Conservation (phyloP, 2,797 vertebrate species). For the Myioborus melanocephalus region DNA sequence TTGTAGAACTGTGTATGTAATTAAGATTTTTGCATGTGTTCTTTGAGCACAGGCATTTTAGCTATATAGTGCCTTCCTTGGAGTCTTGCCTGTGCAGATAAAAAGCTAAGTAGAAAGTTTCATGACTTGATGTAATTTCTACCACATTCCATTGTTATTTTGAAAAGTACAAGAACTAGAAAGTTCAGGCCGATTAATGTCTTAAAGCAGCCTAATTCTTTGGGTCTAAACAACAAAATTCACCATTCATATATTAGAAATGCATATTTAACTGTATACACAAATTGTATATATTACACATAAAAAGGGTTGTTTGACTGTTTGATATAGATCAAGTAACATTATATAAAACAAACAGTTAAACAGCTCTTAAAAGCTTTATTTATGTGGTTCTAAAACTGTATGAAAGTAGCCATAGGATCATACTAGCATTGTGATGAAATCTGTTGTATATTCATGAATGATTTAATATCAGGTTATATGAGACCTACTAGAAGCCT, state of each 20-base stretch:
- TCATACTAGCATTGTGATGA: background rate
- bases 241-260: background rate
- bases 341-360: background rate
- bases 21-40: background rate
- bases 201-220: background rate
- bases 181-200: background rate
- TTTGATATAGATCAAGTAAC: background rate
- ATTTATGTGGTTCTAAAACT: background rate
- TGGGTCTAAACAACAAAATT: background rate
- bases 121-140: background rate
- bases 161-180: background rate
- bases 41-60: background rate
- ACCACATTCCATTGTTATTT: background rate
- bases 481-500: background rate
- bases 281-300: background rate
- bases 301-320: background rate
- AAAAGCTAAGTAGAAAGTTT: background rate
- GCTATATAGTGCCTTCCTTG: background rate
- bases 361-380: background rate
- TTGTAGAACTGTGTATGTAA: background rate
- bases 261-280: background rate
- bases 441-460: background rate
- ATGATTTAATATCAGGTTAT: background rate
- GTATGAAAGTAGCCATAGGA: background rate
- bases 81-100: background rate